Percentiles rank a stretch among this genome's conserved stretches.
phyloP scores from a whole-genome alignment of 1,140 invertebrate species.

The Drosophila murphyi region DNA sequence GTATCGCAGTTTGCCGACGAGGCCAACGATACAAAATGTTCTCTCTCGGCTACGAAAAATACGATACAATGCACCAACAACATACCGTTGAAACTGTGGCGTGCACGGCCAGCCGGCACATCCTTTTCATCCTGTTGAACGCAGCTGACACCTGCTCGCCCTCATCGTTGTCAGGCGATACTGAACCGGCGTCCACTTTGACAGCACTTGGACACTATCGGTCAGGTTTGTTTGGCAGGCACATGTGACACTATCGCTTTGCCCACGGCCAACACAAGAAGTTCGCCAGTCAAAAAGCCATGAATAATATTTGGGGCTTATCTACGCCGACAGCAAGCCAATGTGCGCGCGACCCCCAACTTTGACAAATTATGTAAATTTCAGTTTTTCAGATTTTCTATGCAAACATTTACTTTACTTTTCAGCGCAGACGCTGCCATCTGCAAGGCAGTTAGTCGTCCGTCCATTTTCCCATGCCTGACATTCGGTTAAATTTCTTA shows the following conservation, averaged over 20 bases:
- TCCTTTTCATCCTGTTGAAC: conserved; percentile 66
- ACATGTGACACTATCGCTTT: conserved; percentile 66
- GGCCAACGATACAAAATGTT: conserved; percentile 17
- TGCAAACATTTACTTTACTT: conserved; percentile 84
- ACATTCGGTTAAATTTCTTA: conserved; percentile 77
- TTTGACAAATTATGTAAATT: conserved; percentile 83
- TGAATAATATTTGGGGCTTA: conserved; percentile 73
- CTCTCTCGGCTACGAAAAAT: conserved; percentile 65
- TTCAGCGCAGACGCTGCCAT: conserved; percentile 64
- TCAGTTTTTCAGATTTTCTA: conserved; percentile 79
- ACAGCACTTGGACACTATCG: conserved; percentile 69
- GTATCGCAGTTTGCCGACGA: conserved; percentile 69
- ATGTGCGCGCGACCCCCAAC: conserved; percentile 5
- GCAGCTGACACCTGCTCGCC: conserved; percentile 62
- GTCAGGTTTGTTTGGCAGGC: conserved; percentile 27
- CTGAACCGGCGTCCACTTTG: conserved; percentile 74
- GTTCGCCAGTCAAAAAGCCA: conserved; percentile 36
- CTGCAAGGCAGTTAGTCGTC: conserved; percentile 3
- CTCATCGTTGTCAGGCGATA: not conserved
- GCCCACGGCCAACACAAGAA: conserved; percentile 13
- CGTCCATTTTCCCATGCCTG: conserved; percentile 31
- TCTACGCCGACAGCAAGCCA: conserved; percentile 49
- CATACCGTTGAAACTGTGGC: conserved; percentile 7
- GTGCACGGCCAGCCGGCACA: conserved; percentile 22
- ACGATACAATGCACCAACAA: conserved; percentile 77